Conservation (phyloP, 2,888 invertebrate species). For the Dryocosmus kuriphilus region DNA sequence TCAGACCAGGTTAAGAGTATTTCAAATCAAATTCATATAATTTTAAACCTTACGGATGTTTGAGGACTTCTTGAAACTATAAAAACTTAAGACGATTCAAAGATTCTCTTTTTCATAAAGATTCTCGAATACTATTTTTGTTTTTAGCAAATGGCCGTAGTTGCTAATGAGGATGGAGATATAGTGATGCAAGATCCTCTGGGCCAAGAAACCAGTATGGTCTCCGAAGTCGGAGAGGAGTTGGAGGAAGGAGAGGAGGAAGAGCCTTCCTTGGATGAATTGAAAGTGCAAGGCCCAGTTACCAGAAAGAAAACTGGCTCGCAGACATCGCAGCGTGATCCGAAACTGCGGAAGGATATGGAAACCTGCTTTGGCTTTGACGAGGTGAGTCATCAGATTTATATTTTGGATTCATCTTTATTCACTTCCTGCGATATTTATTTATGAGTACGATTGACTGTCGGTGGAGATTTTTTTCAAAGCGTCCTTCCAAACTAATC, state of each 20-base stretch:
- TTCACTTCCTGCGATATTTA: constrained; percentile 17
- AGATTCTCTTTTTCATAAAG: constrained; percentile 25
- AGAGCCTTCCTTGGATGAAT: constrained; percentile 63
- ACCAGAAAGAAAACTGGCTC: constrained; percentile 50
- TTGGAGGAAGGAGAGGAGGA: constrained; percentile 78
- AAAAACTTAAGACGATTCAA: too few relatives aligned
- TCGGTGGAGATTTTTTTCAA: not conserved
- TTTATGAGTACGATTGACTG: constrained; percentile 40
- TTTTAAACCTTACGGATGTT: not conserved
- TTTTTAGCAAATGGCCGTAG: constrained; percentile 76
- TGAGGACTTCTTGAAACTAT: too few relatives aligned
- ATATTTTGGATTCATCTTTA: constrained; percentile 16
- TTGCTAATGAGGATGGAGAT: constrained; percentile 78
- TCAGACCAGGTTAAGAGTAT: constrained; percentile 79
- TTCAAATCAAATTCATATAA: constrained; percentile 6
- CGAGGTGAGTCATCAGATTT: constrained; percentile 79
- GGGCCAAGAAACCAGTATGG: constrained; percentile 78
- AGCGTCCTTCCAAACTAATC: too few relatives aligned
- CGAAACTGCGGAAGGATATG: constrained; percentile 82
- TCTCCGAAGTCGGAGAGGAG: constrained; percentile 74
- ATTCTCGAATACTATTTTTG: constrained; percentile 16
- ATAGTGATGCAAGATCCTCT: constrained; percentile 75
- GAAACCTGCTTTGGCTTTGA: constrained; percentile 92
- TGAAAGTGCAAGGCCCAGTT: constrained; percentile 69
- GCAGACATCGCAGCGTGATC: constrained; percentile 66